phyloP scores from a whole-genome alignment of 2,113 vertebrate species.

The Zingel zingel region DNA sequence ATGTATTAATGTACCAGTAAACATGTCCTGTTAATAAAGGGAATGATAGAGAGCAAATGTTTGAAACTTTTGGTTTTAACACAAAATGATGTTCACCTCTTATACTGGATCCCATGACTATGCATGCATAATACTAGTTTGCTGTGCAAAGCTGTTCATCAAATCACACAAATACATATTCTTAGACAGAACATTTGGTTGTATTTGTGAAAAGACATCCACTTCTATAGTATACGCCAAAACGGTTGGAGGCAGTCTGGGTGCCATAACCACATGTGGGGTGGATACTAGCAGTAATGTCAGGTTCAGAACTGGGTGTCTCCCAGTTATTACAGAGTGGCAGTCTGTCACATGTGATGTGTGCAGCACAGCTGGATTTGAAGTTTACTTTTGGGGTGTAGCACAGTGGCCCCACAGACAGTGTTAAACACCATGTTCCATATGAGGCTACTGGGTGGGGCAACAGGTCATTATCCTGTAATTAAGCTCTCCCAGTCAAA shows the following conservation, averaged over 20 bases:
- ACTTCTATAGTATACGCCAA: slow-evolving; percentile 23
- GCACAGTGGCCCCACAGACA: slow-evolving; percentile 66
- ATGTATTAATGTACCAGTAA: neutral
- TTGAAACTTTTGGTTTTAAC: neutral
- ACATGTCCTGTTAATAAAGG: neutral
- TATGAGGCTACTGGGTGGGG: slow-evolving; percentile 72
- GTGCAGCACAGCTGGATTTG: slow-evolving; percentile 45
- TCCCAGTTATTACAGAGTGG: slow-evolving; percentile 70
- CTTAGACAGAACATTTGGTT: slow-evolving; percentile 18
- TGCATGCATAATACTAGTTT: neutral
- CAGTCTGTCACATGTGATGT: slow-evolving; percentile 44
- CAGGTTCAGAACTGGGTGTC: slow-evolving; percentile 62
- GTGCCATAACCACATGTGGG: slow-evolving; percentile 59
- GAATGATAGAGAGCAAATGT: neutral
- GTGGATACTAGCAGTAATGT: slow-evolving; percentile 60
- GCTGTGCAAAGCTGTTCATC: slow-evolving; percentile 1
- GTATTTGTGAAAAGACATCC: neutral
- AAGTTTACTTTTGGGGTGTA: slow-evolving; percentile 78
- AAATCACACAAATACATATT: slow-evolving; percentile 22
- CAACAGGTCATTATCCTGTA: slow-evolving; percentile 67
- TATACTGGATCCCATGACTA: neutral
- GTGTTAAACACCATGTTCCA: slow-evolving; percentile 67
- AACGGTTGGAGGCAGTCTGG: slow-evolving; percentile 20
- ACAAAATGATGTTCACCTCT: neutral
- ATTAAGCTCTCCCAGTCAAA: slow-evolving; percentile 57